A percentile compares a stretch with the other conserved stretches of the same genome.
Conservation (phyloP, 2,113 vertebrate species). For the Vimba vimba region DNA sequence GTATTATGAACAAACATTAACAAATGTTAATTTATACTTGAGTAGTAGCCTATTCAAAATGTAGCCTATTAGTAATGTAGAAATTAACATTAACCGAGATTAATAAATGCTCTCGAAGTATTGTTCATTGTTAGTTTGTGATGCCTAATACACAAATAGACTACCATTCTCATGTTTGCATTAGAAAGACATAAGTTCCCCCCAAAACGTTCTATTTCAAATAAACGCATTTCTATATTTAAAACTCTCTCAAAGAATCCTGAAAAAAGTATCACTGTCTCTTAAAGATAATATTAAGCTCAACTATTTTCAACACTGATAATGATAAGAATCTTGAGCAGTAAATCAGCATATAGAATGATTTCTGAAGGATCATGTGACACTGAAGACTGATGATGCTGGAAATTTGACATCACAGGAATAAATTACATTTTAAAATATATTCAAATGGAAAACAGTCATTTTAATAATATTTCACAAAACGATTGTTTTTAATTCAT, state of each 20-base stretch:
- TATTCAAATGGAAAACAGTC: background rate
- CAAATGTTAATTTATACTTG: background rate
- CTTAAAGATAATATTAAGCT: too few relatives aligned
- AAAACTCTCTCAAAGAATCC: background rate
- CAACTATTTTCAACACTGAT: background rate
- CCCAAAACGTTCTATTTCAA: background rate
- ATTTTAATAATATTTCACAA: background rate
- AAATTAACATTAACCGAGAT: background rate
- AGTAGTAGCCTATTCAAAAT: background rate
- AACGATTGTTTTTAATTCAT: background rate
- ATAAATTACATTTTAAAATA: background rate
- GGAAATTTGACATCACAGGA: background rate
- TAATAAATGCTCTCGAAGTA: background rate
- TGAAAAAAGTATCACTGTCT: background rate
- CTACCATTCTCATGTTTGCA: background rate
- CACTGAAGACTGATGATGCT: background rate
- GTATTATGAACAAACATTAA: background rate
- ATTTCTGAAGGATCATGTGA: background rate
- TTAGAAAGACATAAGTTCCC: background rate
- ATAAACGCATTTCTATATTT: background rate
- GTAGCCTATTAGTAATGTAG: background rate
- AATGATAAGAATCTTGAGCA: background rate
- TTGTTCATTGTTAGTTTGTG: background rate
- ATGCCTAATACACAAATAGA: background rate
- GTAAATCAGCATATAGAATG: background rate